A percentile compares a stretch with the other conserved stretches of the same genome.
These are phyloP conservation scores for Tinea semifulvella DNA, from an alignment of 2,888 invertebrate genomes.

Conservation along the genomic window DNA sequence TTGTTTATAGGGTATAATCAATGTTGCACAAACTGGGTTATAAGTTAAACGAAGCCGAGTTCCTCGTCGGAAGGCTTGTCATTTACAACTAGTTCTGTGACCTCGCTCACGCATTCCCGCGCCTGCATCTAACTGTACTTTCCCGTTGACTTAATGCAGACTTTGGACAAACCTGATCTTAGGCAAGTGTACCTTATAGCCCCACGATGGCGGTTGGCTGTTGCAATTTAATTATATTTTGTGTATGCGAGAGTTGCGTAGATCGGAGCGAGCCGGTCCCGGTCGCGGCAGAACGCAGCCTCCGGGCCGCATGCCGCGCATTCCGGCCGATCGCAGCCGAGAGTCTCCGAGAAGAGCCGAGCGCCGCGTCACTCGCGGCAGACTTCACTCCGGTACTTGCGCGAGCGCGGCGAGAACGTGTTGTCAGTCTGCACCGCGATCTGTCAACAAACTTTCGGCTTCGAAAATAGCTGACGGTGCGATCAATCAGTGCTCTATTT, in stretches of 20 bases:
- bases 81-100: slow-evolving; percentile 67
- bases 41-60: slow-evolving; percentile 44
- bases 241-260: slow-evolving; percentile 44
- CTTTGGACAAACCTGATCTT: slow-evolving; percentile 65
- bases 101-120: slow-evolving; percentile 68
- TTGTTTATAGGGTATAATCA: slow-evolving; percentile 13
- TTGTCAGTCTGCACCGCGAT: slow-evolving; percentile 42
- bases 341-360: slow-evolving; percentile 31
- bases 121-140: slow-evolving; percentile 67
- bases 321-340: slow-evolving; percentile 48
- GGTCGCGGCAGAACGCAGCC: slow-evolving; percentile 34
- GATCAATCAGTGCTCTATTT: slow-evolving; percentile 44
- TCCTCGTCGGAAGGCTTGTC: slow-evolving; percentile 58
- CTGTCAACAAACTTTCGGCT: slow-evolving; percentile 61
- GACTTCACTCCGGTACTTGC: slow-evolving; percentile 63
- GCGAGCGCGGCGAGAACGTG: slow-evolving; percentile 64
- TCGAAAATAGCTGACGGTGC: slow-evolving; percentile 45
- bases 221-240: slow-evolving; percentile 65
- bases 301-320: slow-evolving; percentile 46
- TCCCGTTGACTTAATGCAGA: slow-evolving; percentile 64
- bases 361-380: slow-evolving; percentile 36
- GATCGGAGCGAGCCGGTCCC: slow-evolving; percentile 39
- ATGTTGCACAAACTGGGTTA: slow-evolving; percentile 20
- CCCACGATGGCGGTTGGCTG: slow-evolving; percentile 49
- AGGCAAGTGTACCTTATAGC: slow-evolving; percentile 58